Base-by-base conservation (phyloP, 2,888 invertebrate species). In the Sipha maydis region DNA sequence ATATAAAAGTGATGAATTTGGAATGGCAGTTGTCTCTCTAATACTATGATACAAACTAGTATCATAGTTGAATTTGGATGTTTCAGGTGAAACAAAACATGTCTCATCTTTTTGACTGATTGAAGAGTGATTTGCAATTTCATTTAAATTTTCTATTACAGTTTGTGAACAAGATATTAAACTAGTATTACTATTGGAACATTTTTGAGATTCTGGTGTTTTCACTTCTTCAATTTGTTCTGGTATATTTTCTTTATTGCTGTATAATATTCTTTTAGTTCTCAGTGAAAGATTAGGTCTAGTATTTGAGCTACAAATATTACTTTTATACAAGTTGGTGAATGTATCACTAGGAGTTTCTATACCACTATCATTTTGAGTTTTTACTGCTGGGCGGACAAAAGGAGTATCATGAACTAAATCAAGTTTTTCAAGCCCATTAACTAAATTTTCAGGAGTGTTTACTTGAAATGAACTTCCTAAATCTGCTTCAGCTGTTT, bases 31-130 rank as follows among this genome's bases (percentile, higher is more conserved):
- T 28, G 75, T 82, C 61, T 88, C 88, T 88, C 82, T 82, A 8
- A 88, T 75, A 88, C 88, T 88, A 75, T 88, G 88, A 76, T 88
- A 88, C 17, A 88, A 82, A 76, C 86, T 86, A 34, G 86, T 86
- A 73, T 86, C 86, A 75, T 73, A 56, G n/a, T 86, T 86, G 28
- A 61, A 80, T 38, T 9, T 86, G 21, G 79, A 86, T 56, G 82
- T 88, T 76, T 88, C 88, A 48, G 88, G 80, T 61, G 86, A 88
- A 31, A 82, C 82, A 82, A 38, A 86, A 75, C 17, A 80, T n/a
- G 82, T 88, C 1, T 88, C 88, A 25, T 88, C 88, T 76, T 75
- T 88, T 9, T 75, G 31, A n/a, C 3, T 67, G 0, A n/a, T 31
- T 34, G 77, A 48, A 34, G 56, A 75, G n/a, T 82, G 75, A 75